phyloP scores from a whole-genome alignment of 1,140 invertebrate species.

The Orchestia grillus region DNA sequence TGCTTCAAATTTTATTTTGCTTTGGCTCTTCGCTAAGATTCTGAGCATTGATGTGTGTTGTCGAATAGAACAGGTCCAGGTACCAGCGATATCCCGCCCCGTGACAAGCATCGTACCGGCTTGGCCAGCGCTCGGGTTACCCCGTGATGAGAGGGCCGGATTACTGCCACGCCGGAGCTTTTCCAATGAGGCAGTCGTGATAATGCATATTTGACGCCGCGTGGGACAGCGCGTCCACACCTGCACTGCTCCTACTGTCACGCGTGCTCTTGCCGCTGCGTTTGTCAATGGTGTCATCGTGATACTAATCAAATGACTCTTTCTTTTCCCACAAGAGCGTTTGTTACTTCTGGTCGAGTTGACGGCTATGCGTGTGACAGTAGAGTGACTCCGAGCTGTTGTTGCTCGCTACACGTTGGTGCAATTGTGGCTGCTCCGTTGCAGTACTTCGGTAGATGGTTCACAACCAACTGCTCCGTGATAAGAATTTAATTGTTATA shows the following conservation, averaged over 20 bases:
- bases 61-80: not conserved
- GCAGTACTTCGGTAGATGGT: too few species aligned
- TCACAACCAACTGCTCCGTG: not conserved
- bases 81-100: not conserved
- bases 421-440: too few species aligned
- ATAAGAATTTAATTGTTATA: not conserved
- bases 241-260: not conserved
- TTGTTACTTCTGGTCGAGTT: not conserved
- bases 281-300: not conserved
- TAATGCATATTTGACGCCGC: not conserved
- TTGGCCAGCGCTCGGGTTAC: not conserved
- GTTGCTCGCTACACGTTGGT: too few species aligned
- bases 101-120: not conserved
- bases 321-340: not conserved
- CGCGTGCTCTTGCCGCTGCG: too few species aligned
- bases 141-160: not conserved
- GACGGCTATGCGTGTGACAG: too few species aligned
- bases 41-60: too few species aligned
- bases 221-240: not conserved
- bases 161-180: not conserved
- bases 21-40: too few species aligned
- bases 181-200: constrained; percentile 21
- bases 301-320: not conserved
- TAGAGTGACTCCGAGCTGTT: too few species aligned
- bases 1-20: too few species aligned